Evolutionary conservation across 2,888 invertebrate genomes (phyloP).

Genomic region (Drosophila crucigera): DNA sequence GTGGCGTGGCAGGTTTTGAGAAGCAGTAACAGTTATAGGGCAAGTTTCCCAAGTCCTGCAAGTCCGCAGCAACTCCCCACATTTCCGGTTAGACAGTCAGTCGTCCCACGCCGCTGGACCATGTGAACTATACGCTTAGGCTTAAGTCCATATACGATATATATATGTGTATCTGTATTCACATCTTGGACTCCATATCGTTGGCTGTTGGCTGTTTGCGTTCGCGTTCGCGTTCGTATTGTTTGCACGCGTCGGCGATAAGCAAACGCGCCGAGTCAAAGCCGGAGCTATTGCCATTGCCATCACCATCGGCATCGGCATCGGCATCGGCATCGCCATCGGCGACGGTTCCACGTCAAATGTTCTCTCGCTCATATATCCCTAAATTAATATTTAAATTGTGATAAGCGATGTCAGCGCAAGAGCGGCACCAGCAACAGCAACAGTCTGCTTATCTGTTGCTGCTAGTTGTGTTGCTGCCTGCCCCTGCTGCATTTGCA

Average conservation of each 20-base stretch:
- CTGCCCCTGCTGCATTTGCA: slow-evolving; percentile 13
- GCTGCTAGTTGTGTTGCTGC: background rate
- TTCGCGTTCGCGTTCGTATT: slow-evolving; percentile 37
- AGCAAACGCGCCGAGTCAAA: slow-evolving; percentile 35
- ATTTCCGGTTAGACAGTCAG: slow-evolving; percentile 11
- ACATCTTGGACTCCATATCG: slow-evolving; percentile 35
- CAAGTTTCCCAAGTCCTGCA: slow-evolving; percentile 7
- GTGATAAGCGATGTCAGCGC: slow-evolving; percentile 62
- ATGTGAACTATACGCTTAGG: slow-evolving; percentile 14
- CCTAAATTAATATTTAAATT: slow-evolving; percentile 78
- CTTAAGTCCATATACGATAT: background rate
- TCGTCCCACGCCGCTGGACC: slow-evolving; percentile 9
- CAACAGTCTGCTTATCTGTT: slow-evolving; percentile 59
- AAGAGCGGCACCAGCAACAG: slow-evolving; percentile 38
- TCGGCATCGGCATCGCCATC: slow-evolving; percentile 17
- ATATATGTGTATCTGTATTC: slow-evolving; percentile 1
- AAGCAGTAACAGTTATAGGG: slow-evolving; percentile 7
- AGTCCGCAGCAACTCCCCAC: slow-evolving; percentile 1
- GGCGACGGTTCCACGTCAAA: slow-evolving; percentile 42
- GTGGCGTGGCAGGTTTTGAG: slow-evolving; percentile 21
- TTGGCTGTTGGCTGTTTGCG: slow-evolving; percentile 18
- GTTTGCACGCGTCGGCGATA: slow-evolving; percentile 60
- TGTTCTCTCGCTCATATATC: slow-evolving; percentile 56
- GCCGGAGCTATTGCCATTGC: slow-evolving; percentile 12
- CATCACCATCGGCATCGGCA: slow-evolving; percentile 15